These are phyloP conservation scores for Panorpa germanica DNA, from an alignment of 2,888 invertebrate genomes.

Conservation along the genomic window DNA sequence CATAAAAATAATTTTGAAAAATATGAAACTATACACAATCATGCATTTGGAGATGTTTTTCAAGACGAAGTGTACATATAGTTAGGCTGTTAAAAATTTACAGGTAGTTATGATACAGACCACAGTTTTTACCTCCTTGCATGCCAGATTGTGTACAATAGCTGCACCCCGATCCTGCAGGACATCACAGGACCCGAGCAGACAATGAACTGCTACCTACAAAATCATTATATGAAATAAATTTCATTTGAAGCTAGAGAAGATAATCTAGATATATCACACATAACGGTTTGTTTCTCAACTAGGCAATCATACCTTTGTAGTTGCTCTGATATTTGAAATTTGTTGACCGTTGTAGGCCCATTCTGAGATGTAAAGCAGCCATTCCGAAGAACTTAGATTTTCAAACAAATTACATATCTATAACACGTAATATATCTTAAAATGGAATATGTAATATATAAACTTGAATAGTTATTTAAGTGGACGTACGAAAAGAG, in stretches of 20 bases:
- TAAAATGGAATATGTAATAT: not conserved
- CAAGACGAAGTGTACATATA: constrained; percentile 7
- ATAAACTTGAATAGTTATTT: constrained; percentile 1
- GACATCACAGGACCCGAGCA: constrained; percentile 48
- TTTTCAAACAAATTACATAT: constrained; percentile 83
- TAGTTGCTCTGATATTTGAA: constrained; percentile 78
- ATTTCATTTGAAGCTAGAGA: no score
- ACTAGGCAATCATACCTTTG: no score
- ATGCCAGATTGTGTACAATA: constrained; percentile 76
- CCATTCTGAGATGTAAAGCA: constrained; percentile 90
- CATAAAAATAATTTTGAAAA: no score
- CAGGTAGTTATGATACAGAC: constrained; percentile 58
- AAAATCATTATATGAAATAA: no score
- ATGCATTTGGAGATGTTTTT: no score
- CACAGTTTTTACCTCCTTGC: constrained; percentile 95
- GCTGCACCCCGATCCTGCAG: constrained; percentile 70
- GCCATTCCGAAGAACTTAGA: constrained; percentile 77
- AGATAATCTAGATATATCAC: no score
- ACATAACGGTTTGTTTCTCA: no score
- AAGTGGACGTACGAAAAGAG: constrained; percentile 50
- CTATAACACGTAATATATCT: constrained; percentile 26
- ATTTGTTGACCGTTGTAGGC: constrained; percentile 50
- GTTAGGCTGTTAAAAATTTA: constrained; percentile 3
- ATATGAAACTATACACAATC: no score
- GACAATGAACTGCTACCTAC: constrained; percentile 73